phyloP scores from a whole-genome alignment of 2,797 vertebrate species.

The Acanthornis magna region DNA sequence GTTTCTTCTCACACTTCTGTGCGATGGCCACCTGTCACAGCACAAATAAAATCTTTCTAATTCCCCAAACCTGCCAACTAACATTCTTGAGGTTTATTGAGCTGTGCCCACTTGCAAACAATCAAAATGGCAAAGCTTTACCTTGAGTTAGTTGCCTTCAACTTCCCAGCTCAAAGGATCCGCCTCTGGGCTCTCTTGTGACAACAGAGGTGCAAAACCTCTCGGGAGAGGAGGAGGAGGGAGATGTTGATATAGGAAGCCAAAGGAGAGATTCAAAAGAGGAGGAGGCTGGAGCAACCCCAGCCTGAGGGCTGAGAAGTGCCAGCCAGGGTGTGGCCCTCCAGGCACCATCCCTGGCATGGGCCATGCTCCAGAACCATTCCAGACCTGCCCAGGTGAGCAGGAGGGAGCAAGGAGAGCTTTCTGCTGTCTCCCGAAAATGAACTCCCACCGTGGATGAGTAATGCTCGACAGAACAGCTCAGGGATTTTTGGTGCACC shows the following conservation, averaged over 20 bases:
- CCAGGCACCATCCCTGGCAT: background rate
- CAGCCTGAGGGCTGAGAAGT: background rate
- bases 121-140: background rate
- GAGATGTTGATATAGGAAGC: accelerated
- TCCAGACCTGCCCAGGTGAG: background rate
- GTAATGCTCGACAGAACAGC: accelerated
- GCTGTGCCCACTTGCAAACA: background rate
- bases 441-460: accelerated
- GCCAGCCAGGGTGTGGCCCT: background rate
- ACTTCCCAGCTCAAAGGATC: background rate
- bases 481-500: background rate
- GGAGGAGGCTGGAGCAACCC: background rate
- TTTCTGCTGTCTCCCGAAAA: background rate
- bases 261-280: background rate
- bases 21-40: background rate
- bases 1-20: constrained; percentile 15
- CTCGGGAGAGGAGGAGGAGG: background rate
- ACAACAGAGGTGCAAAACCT: background rate
- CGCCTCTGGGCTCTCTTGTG: background rate
- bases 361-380: accelerated
- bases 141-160: background rate
- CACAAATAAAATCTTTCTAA: background rate
- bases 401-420: background rate
- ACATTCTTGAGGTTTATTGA: background rate
- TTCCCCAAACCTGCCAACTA: background rate